These are phyloP conservation scores for Chaetodon trifascialis DNA, from an alignment of 2,113 vertebrate species.

Conservation along the genomic window DNA sequence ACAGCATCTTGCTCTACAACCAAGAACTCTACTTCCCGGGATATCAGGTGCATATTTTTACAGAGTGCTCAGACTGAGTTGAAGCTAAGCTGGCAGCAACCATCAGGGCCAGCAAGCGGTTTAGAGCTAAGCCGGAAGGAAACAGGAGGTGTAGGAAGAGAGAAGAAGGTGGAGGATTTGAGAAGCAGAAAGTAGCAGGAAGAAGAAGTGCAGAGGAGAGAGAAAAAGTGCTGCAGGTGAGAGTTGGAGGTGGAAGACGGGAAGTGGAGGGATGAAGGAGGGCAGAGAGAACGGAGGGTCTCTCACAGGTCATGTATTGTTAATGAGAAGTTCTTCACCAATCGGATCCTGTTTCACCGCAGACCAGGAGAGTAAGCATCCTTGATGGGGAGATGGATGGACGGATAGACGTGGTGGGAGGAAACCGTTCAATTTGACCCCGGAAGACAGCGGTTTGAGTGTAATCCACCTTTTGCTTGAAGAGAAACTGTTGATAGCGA, in stretches of 20 bases:
- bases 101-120: conserved; percentile 40
- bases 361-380: conserved; percentile 43
- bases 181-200: conserved; percentile 1
- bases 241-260: conserved; percentile 40
- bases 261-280: conserved; percentile 37
- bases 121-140: conserved; percentile 60
- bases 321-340: conserved; percentile 77
- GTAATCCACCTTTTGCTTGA: conserved; percentile 65
- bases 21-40: conserved; percentile 4
- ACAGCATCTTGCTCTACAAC: conserved; percentile 15
- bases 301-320: conserved; percentile 76
- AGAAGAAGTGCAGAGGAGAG: conserved; percentile 34
- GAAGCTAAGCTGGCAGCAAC: conserved; percentile 59
- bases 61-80: conserved; percentile 40
- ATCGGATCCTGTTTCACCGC: conserved; percentile 77
- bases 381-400: conserved; percentile 58
- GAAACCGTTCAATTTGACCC: conserved; percentile 66
- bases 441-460: conserved; percentile 71
- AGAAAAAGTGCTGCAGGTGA: conserved; percentile 43
- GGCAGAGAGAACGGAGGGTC: conserved; percentile 2
- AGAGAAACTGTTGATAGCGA: conserved; percentile 30
- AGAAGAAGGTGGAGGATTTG: conserved; percentile 49
- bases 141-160: conserved; percentile 51
- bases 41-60: conserved; percentile 58
- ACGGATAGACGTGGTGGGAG: conserved; percentile 48